Conservation (phyloP, 2,113 vertebrate species). For the Alethe castanea region DNA sequence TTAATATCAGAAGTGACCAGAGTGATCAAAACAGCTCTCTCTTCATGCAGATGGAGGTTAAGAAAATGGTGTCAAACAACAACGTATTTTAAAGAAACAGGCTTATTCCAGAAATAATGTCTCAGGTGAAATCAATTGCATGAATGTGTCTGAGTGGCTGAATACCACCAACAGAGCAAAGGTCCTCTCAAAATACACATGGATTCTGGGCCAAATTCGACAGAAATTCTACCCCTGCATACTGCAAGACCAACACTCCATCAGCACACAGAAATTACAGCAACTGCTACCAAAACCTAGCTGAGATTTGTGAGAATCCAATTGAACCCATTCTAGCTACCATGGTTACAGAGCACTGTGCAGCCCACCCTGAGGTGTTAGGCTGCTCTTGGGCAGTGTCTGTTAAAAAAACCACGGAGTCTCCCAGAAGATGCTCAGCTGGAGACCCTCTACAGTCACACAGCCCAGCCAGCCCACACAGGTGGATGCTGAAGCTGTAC, state of each 20-base stretch:
- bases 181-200: background rate
- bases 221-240: background rate
- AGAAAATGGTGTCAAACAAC: background rate
- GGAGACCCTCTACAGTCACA: rapidly evolving
- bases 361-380: rapidly evolving
- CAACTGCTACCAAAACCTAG: background rate
- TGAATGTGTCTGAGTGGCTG: background rate
- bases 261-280: background rate
- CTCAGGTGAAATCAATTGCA: background rate
- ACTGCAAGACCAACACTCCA: background rate
- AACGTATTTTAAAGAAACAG: background rate
- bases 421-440: background rate
- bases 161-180: background rate
- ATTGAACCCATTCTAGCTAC: background rate
- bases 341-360: background rate
- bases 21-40: background rate
- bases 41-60: background rate
- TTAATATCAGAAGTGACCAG: background rate
- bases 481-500: rapidly evolving
- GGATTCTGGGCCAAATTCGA: background rate
- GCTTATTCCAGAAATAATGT: background rate
- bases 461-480: background rate
- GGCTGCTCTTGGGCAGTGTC: background rate
- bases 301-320: background rate
- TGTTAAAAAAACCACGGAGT: rapidly evolving